Conservation (phyloP, 2,888 invertebrate genomes). For the Nymphalis c-album region DNA sequence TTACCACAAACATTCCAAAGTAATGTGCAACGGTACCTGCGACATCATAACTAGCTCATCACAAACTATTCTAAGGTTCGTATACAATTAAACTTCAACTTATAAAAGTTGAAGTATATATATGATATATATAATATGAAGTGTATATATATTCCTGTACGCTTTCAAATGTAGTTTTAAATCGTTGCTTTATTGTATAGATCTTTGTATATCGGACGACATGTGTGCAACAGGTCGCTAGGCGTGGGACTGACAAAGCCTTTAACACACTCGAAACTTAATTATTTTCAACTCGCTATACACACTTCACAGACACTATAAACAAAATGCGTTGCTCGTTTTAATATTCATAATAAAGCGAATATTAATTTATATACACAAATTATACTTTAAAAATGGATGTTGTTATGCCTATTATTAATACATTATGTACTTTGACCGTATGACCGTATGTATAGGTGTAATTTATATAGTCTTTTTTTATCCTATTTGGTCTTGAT, state of each 20-base stretch:
- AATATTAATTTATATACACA: not conserved
- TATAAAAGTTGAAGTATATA: no score
- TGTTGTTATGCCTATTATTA: no score
- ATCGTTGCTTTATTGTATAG: not conserved
- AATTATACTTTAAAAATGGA: not conserved
- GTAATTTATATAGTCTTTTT: no score
- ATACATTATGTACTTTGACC: no score
- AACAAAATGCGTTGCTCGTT: not conserved
- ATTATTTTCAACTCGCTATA: slow-evolving; percentile 24
- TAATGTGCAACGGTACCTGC: no score
- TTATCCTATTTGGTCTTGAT: no score
- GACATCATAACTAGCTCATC: no score
- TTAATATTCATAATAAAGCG: not conserved
- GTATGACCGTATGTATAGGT: no score
- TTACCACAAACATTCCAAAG: no score
- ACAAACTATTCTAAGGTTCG: no score
- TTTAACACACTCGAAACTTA: slow-evolving; percentile 30
- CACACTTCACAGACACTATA: slow-evolving; percentile 15
- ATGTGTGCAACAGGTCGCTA: slow-evolving; percentile 34
- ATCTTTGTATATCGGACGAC: not conserved
- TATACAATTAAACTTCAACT: no score
- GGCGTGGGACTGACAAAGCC: slow-evolving; percentile 30
- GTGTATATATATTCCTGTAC: not conserved
- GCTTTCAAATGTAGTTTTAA: not conserved
- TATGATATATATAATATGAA: no score